Evolutionary conservation across 1,140 invertebrate species (phyloP), one percentile per base, ranked within the genome.

Genomic region (Wiebesia pumilae): DNA sequence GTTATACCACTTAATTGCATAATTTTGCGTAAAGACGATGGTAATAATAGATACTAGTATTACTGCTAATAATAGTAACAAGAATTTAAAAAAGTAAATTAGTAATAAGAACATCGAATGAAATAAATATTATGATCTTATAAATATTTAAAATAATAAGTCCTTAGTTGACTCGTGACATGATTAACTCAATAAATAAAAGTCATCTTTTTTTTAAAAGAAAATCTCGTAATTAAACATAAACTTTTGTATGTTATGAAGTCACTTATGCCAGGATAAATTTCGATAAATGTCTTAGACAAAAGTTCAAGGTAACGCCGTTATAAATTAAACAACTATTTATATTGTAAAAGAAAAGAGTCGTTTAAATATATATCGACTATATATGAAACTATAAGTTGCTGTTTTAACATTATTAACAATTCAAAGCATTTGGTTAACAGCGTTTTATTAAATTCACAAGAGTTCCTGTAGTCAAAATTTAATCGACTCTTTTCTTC

Each of bases 331-430:
- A 43, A 65, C 21, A 71, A 73, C n/a, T 40, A 58, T 58, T 51
- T 33, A 54, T 54, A 84, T 58, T 51, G 83, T 65, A 21, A 67
- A 84, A 71, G 73, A 65, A 78, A 84, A 84, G 58, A 83, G 83
- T 43, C 10, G 35, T 40, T 84, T 35, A 85, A 27, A 3, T 10
- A 62, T 62, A 7, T 62, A 62, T 4, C 27, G 27, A 10, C 24
- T 62, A 62, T 14, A 3, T 62, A 27, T 62, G 21, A 62, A 27
- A 62, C 10, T 58, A 10, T 2, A 62, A 24, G 24, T 62, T 62
- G 10, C 24, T 62, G 24, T 4, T 27, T 62, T 27, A 3, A 35
- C 9, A 35, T 58, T 40, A 43, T 0, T 62, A 77, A 83, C 4
- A 35, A 73, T 43, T 35, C 33, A 24, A 43, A 16, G 47, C 77